phyloP scores from a whole-genome alignment of 1,140 invertebrate genomes.

The Diachasmimorpha longicaudata region DNA sequence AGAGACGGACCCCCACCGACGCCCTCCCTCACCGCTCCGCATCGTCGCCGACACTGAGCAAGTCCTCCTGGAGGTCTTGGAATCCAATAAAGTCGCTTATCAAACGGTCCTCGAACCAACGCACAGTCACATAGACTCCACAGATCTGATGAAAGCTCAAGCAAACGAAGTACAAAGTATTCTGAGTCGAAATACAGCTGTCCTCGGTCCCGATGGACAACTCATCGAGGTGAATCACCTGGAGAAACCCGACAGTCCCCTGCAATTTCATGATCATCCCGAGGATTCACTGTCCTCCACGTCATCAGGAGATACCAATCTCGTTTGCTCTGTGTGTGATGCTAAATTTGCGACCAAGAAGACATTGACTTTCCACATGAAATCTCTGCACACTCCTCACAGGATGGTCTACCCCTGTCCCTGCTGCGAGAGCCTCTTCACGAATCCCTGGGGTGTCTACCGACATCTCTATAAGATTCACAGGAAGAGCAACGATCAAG shows the following conservation, averaged over 20 bases:
- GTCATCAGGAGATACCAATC: conserved; percentile 15
- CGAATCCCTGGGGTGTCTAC: conserved; percentile 74
- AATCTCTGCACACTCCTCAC: conserved; percentile 71
- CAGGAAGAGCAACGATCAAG: conserved; percentile 68
- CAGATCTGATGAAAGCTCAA: conserved; percentile 60
- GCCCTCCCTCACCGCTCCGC: neutral
- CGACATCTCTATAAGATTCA: conserved; percentile 72
- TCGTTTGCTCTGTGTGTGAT: conserved; percentile 61
- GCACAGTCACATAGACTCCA: conserved; percentile 32
- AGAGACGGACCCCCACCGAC: conserved; percentile 31
- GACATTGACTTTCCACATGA: conserved; percentile 72
- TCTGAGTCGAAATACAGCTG: conserved; percentile 60
- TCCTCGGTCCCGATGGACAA: conserved; percentile 69
- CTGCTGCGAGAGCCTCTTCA: conserved; percentile 71
- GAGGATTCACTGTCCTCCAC: neutral
- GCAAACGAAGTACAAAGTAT: conserved; percentile 65
- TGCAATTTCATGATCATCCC: neutral
- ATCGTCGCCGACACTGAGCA: conserved; percentile 28
- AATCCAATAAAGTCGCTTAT: conserved; percentile 62
- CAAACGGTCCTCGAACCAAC: conserved; percentile 50
- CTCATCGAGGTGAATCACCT: conserved; percentile 43
- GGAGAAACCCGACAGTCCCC: conserved; percentile 23
- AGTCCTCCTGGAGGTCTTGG: conserved; percentile 61
- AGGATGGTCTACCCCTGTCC: conserved; percentile 72
- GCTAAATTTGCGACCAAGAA: conserved; percentile 73